A percentile compares a stretch with the other conserved stretches of the same genome.
Evolutionary conservation across 2,797 vertebrate genomes (phyloP).

Genomic region (Manis crassicaudata): DNA sequence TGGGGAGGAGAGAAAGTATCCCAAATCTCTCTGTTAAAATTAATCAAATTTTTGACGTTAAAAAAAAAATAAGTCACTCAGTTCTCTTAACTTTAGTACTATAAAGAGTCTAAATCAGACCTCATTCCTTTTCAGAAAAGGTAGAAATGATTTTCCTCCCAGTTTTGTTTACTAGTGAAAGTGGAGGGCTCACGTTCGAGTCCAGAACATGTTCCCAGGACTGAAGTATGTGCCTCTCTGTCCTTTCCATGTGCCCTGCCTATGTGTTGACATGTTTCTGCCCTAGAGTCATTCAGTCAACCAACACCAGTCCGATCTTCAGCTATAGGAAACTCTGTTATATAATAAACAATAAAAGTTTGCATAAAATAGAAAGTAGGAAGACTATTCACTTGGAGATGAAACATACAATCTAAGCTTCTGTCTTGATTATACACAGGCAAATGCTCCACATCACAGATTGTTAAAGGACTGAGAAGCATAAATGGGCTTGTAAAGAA

Average conservation of each 20-base stretch:
- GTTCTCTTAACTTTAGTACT: not conserved
- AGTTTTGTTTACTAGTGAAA: not conserved
- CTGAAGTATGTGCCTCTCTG: rapidly evolving
- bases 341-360: not conserved
- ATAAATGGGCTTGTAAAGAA: not conserved
- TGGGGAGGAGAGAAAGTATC: not conserved
- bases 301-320: not conserved
- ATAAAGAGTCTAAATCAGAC: not conserved
- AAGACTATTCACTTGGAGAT: not conserved
- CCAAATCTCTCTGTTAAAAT: not conserved
- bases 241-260: rapidly evolving
- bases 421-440: not conserved
- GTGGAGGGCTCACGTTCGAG: not conserved
- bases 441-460: not conserved
- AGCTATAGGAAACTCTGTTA: not conserved
- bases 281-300: not conserved
- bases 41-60: not conserved
- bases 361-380: not conserved
- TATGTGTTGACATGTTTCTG: rapidly evolving
- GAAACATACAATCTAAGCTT: not conserved
- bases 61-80: not conserved
- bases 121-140: not conserved
- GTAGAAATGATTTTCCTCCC: not conserved
- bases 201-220: rapidly evolving
- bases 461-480: not conserved